Conservation (phyloP, 2,113 vertebrate species). For the Lathamus discolor region DNA sequence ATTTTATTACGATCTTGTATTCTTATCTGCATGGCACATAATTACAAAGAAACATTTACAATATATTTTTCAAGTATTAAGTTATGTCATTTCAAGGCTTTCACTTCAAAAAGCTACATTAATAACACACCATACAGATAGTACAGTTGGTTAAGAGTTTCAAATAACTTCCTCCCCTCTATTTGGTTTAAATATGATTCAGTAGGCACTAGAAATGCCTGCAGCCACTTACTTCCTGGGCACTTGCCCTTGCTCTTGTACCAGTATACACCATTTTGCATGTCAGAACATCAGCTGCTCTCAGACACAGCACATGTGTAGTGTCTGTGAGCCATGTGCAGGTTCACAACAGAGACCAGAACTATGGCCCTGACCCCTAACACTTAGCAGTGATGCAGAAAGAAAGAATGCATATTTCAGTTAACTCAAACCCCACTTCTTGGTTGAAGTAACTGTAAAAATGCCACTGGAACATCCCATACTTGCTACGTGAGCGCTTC, state of each 20-base stretch:
- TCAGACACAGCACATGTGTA: constrained; percentile 65
- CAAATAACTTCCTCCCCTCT: constrained; percentile 71
- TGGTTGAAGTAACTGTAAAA: constrained; percentile 20
- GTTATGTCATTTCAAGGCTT: constrained; percentile 79
- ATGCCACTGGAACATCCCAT: background rate
- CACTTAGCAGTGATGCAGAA: constrained; percentile 66
- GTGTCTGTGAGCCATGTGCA: constrained; percentile 66
- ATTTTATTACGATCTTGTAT: constrained; percentile 75
- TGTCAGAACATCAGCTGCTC: constrained; percentile 66
- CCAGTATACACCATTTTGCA: constrained; percentile 55
- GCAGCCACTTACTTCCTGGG: constrained; percentile 73
- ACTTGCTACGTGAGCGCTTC: background rate
- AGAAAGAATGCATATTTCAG: constrained; percentile 63
- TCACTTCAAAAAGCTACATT: constrained; percentile 80
- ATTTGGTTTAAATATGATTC: constrained; percentile 78
- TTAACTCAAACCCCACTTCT: constrained; percentile 49
- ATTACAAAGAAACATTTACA: constrained; percentile 81
- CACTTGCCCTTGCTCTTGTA: constrained; percentile 66
- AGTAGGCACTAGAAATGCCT: constrained; percentile 82
- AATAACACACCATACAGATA: constrained; percentile 78
- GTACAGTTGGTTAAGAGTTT: constrained; percentile 74
- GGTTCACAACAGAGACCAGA: constrained; percentile 64
- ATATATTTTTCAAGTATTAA: constrained; percentile 79
- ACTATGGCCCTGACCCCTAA: constrained; percentile 60
- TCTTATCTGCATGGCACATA: constrained; percentile 77